Evolutionary conservation across 2,797 vertebrate species (phyloP).

Genomic region (Steatocranus sp.): DNA sequence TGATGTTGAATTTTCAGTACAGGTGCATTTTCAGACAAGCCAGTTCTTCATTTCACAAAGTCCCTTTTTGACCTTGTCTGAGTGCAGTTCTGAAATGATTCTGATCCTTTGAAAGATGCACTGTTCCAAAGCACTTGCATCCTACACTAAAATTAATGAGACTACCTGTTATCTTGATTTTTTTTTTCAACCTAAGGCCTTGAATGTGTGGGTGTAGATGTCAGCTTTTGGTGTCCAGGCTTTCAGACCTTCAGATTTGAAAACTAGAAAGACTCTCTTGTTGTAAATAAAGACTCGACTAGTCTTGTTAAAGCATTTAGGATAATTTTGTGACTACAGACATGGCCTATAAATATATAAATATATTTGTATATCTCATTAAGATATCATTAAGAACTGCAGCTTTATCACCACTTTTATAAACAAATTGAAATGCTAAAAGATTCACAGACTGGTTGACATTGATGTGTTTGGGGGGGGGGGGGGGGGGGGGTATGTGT

Average conservation of each 20-base stretch:
- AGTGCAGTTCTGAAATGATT: slow-evolving; percentile 4
- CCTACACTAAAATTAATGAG: slow-evolving; percentile 34
- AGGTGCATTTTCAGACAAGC: slow-evolving; percentile 4
- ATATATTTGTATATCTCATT: not conserved
- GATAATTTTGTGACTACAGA: not conserved
- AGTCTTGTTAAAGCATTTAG: not conserved
- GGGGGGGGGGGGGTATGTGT: too few species aligned
- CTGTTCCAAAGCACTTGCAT: not conserved
- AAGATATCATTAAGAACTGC: not conserved
- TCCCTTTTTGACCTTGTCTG: slow-evolving; percentile 17
- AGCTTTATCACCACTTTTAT: not conserved
- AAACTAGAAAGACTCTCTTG: not conserved
- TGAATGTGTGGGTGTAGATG: not conserved
- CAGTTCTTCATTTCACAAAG: not conserved
- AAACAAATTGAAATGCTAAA: not conserved
- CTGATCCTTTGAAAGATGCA: slow-evolving; percentile 16
- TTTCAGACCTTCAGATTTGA: not conserved
- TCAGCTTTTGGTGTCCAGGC: not conserved
- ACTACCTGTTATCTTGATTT: slow-evolving; percentile 7
- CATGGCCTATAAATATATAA: not conserved
- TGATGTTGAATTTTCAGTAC: not conserved
- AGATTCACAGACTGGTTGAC: not conserved
- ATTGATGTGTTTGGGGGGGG: not conserved
- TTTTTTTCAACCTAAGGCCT: not conserved
- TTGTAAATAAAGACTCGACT: not conserved